These are phyloP conservation scores for Drosophila heteroneura DNA, from an alignment of 2,888 invertebrate genomes.

Conservation along the genomic window DNA sequence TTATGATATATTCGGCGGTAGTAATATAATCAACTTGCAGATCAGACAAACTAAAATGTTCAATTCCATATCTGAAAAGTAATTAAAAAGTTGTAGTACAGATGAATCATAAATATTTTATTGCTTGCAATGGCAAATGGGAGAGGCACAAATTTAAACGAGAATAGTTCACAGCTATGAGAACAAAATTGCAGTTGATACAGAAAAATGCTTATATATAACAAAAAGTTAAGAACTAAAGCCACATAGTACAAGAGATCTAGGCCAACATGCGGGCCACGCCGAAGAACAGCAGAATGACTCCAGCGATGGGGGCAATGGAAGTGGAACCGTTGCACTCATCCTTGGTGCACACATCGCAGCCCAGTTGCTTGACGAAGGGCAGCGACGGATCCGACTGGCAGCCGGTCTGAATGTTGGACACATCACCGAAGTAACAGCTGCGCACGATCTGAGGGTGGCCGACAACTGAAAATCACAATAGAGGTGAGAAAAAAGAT, in stretches of 20 bases:
- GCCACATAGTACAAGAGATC: conserved; percentile 48
- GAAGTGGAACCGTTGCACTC: conserved; percentile 81
- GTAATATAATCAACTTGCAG: neutral
- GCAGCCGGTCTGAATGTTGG: conserved; percentile 78
- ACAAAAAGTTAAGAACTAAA: conserved; percentile 44
- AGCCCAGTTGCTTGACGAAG: conserved; percentile 80
- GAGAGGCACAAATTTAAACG: conserved; percentile 49
- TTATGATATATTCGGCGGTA: neutral
- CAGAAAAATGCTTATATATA: conserved; percentile 35
- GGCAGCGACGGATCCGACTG: conserved; percentile 80
- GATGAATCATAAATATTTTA: conserved; percentile 26
- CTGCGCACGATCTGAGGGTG: conserved; percentile 70
- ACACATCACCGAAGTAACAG: conserved; percentile 82
- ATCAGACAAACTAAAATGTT: neutral
- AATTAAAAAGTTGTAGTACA: neutral
- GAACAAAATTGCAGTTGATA: conserved; percentile 19
- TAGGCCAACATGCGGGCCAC: conserved; percentile 82
- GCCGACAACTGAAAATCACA: conserved; percentile 64
- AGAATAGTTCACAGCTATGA: conserved; percentile 39
- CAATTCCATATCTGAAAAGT: neutral
- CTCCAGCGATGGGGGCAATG: conserved; percentile 72
- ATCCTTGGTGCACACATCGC: conserved; percentile 82
- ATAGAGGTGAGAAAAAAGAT: conserved; percentile 20
- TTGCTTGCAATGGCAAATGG: conserved; percentile 25
- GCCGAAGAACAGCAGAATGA: conserved; percentile 76